Percentiles rank a stretch among this genome's conserved stretches.
phyloP scores from a whole-genome alignment of 1,140 invertebrate genomes.

The Carposina sasakii region DNA sequence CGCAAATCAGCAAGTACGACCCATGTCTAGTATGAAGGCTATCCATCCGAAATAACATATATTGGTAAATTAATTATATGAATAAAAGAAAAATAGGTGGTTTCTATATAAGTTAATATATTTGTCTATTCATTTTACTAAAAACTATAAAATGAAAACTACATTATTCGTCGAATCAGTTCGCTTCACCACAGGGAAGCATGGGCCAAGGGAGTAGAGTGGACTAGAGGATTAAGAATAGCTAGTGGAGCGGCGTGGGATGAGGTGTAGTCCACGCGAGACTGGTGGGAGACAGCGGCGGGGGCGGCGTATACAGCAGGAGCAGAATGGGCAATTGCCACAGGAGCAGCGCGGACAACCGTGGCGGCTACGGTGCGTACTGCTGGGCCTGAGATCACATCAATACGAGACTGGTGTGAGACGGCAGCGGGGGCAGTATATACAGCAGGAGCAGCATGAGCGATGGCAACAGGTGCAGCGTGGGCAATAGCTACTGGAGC shows the following conservation, averaged over 20 bases:
- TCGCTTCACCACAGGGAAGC: conserved; percentile 10
- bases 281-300: conserved; percentile 46
- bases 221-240: conserved; percentile 24
- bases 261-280: conserved; percentile 28
- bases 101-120: neutral
- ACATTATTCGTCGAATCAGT: conserved; percentile 1
- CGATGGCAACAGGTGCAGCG: conserved; percentile 15
- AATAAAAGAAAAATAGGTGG: neutral
- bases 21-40: too few species aligned
- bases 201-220: conserved; percentile 23
- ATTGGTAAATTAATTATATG: neutral
- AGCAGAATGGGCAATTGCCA: conserved; percentile 30
- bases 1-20: too few species aligned
- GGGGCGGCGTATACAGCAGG: conserved; percentile 32
- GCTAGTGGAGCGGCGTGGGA: conserved; percentile 31
- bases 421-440: conserved; percentile 30
- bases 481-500: conserved; percentile 9
- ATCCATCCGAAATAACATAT: too few species aligned
- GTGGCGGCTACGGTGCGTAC: conserved; percentile 26
- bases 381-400: conserved; percentile 35
- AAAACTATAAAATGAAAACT: conserved; percentile 5
- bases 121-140: neutral
- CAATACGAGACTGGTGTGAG: conserved; percentile 40
- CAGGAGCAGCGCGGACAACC: conserved; percentile 17
- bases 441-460: conserved; percentile 17